Evolutionary conservation across 2,888 invertebrate species (phyloP).

Genomic region (Meteorus cinctellus): DNA sequence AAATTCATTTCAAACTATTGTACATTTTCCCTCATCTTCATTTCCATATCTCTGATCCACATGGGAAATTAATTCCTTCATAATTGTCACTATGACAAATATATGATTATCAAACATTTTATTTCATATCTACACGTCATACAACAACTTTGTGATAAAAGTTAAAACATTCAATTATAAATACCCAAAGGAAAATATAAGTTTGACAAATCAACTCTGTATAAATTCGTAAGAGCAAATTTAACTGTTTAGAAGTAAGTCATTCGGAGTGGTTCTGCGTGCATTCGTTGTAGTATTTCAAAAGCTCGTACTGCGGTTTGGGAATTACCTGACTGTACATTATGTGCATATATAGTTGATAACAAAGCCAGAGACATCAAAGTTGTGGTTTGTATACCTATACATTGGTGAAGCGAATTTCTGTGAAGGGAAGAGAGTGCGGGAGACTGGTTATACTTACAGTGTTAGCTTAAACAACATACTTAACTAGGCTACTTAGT

Average conservation of each 20-base stretch:
- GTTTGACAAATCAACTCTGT: background rate
- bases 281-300: background rate
- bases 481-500: slow-evolving; percentile 73
- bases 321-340: background rate
- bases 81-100: background rate
- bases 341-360: too few relatives aligned
- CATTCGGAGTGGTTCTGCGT: background rate
- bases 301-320: background rate
- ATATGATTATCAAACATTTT: background rate
- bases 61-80: background rate
- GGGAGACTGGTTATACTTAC: slow-evolving; percentile 69
- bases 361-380: too few relatives aligned
- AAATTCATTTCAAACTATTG: too few relatives aligned
- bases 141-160: background rate
- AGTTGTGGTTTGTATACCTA: background rate
- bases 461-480: slow-evolving; percentile 73
- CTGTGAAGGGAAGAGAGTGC: slow-evolving; percentile 56
- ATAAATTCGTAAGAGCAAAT: slow-evolving; percentile 3
- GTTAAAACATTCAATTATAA: background rate
- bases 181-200: background rate
- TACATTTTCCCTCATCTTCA: too few relatives aligned
- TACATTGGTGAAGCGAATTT: background rate
- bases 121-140: background rate
- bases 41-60: background rate
- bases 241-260: background rate